phyloP scores from a whole-genome alignment of 1,140 invertebrate species.

The Panagrolaimus sp. region DNA sequence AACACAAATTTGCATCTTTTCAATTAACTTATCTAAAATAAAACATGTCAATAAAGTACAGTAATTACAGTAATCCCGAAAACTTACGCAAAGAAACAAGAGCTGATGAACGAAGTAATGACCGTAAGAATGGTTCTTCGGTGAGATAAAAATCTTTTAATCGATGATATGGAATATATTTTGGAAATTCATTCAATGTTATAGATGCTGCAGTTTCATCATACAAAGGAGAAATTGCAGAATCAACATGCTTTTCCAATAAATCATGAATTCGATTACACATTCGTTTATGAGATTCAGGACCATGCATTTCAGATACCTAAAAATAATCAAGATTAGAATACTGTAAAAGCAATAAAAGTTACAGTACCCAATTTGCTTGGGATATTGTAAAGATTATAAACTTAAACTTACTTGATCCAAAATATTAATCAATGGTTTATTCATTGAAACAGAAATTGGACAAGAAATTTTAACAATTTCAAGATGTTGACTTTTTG shows the following conservation, averaged over 20 bases:
- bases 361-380: too few species aligned
- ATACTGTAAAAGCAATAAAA: too few species aligned
- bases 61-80: slow-evolving; percentile 20
- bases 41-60: slow-evolving; percentile 11
- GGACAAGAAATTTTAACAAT: slow-evolving; percentile 60
- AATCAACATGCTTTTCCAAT: slow-evolving; percentile 48
- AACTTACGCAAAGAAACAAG: slow-evolving; percentile 37
- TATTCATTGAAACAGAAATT: slow-evolving; percentile 61
- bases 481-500: slow-evolving; percentile 43
- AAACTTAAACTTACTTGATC: slow-evolving; percentile 47
- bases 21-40: slow-evolving; percentile 30
- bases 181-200: slow-evolving; percentile 47
- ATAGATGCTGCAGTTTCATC: slow-evolving; percentile 47
- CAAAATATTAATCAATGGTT: slow-evolving; percentile 60
- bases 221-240: slow-evolving; percentile 35
- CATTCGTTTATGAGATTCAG: slow-evolving; percentile 37
- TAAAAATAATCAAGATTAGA: too few species aligned
- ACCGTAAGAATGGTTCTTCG: slow-evolving; percentile 59
- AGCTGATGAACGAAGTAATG: slow-evolving; percentile 48
- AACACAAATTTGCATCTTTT: slow-evolving; percentile 53
- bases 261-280: slow-evolving; percentile 50
- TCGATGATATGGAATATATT: slow-evolving; percentile 31
- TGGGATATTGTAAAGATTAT: too few species aligned
- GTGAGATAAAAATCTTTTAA: slow-evolving; percentile 44
- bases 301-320: slow-evolving; percentile 45